These are phyloP conservation scores for Corydoras maculifer DNA, from an alignment of 2,113 vertebrate genomes.

Conservation along the genomic window DNA sequence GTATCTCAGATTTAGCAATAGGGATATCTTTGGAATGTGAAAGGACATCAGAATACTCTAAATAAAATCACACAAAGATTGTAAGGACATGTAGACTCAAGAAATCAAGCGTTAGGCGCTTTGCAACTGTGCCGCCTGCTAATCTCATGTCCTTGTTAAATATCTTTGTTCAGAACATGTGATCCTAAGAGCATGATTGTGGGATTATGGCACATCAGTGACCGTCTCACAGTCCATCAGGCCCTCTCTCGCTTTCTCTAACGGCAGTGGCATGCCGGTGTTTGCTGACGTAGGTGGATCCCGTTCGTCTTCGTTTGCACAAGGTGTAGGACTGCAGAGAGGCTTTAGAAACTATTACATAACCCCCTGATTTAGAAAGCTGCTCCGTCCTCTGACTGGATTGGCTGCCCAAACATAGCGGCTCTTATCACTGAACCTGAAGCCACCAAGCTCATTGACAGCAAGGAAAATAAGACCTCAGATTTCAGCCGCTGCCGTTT, in stretches of 20 bases:
- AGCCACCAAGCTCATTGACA: neutral
- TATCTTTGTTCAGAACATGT: no score
- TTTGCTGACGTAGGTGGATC: constrained; percentile 9
- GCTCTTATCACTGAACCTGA: neutral
- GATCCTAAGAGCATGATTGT: no score
- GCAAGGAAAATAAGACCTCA: neutral
- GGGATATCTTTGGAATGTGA: no score
- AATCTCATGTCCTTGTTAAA: no score
- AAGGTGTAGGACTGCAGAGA: constrained; percentile 3
- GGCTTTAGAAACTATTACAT: constrained; percentile 10
- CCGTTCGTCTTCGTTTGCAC: neutral
- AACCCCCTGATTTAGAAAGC: constrained; percentile 9
- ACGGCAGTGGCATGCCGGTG: neutral
- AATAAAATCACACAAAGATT: no score
- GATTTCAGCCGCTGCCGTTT: neutral
- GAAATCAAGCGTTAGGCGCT: no score
- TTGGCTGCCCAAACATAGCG: neutral
- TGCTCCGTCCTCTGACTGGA: neutral
- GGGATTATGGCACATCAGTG: no score
- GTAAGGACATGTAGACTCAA: no score
- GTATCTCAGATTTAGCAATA: no score
- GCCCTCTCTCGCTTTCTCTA: neutral
- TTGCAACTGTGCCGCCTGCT: no score
- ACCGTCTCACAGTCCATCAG: no score
- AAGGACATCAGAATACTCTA: no score